Conservation (phyloP, 2,888 invertebrate species). For the Drosophila longiperda region DNA sequence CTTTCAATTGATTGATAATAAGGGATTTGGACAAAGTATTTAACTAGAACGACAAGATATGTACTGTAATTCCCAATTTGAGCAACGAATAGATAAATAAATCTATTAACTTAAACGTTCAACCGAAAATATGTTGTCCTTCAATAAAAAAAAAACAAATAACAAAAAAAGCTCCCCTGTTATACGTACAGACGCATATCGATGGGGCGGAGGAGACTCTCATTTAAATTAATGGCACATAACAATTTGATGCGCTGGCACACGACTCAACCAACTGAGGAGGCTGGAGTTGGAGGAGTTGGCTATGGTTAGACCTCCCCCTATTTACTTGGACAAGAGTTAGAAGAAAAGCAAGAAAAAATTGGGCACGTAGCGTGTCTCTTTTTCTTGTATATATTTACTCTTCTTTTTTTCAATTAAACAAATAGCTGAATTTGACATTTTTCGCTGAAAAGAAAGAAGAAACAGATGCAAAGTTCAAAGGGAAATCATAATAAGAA, state of each 20-base stretch:
- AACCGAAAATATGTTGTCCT: neutral
- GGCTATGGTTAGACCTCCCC: neutral
- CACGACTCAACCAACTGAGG: conserved; percentile 10
- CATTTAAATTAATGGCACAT: conserved; percentile 75
- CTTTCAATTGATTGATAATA: neutral
- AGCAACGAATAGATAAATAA: neutral
- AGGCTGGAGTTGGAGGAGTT: neutral
- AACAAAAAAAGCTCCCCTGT: neutral
- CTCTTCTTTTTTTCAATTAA: conserved; percentile 66
- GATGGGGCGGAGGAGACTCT: conserved; percentile 22
- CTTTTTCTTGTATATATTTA: conserved; percentile 2
- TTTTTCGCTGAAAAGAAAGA: conserved; percentile 44
- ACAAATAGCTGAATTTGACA: conserved; percentile 80
- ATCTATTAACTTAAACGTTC: neutral
- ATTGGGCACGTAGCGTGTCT: conserved; percentile 20
- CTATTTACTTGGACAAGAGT: neutral
- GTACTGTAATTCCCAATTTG: neutral
- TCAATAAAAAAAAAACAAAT: neutral
- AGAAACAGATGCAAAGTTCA: conserved; percentile 57
- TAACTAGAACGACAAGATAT: neutral
- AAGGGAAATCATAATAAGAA: conserved; percentile 65
- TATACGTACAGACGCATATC: neutral
- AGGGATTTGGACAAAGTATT: neutral
- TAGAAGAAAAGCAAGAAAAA: neutral
- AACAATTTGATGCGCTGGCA: conserved; percentile 65